phyloP scores from a whole-genome alignment of 1,140 invertebrate genomes.

The Ostrea edulis region DNA sequence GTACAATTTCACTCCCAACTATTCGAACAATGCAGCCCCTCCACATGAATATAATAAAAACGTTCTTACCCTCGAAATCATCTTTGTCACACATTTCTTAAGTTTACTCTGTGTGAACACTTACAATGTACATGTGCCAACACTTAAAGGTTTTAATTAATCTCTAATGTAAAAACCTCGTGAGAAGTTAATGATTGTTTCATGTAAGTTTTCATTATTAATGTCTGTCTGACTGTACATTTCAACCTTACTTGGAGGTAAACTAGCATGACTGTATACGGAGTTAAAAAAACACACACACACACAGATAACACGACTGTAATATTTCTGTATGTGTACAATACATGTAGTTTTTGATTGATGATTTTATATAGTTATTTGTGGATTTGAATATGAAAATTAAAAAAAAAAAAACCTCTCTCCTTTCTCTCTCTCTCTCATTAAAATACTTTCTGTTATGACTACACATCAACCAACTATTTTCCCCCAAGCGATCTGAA shows the following conservation, averaged over 20 bases:
- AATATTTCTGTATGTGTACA: no score
- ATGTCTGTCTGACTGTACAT: not conserved
- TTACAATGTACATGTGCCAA: not conserved
- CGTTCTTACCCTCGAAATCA: not conserved
- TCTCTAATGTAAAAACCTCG: not conserved
- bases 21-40: no score
- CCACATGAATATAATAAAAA: not conserved
- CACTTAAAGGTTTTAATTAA: not conserved
- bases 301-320: no score
- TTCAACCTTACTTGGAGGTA: no score
- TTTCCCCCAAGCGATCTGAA: conserved; percentile 13
- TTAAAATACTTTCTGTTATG: not conserved
- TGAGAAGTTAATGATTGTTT: not conserved
- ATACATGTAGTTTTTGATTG: no score
- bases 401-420: no score
- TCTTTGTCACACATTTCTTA: not conserved
- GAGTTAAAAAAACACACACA: no score
- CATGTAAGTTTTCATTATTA: not conserved
- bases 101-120: not conserved
- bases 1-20: no score
- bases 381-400: no score
- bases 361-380: no score
- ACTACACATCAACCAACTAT: not conserved
- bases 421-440: conserved; percentile 9
- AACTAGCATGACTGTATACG: no score